These are phyloP conservation scores for Porites lobata DNA, from an alignment of 92 coral and sea anemone species.

Conservation along the genomic window DNA sequence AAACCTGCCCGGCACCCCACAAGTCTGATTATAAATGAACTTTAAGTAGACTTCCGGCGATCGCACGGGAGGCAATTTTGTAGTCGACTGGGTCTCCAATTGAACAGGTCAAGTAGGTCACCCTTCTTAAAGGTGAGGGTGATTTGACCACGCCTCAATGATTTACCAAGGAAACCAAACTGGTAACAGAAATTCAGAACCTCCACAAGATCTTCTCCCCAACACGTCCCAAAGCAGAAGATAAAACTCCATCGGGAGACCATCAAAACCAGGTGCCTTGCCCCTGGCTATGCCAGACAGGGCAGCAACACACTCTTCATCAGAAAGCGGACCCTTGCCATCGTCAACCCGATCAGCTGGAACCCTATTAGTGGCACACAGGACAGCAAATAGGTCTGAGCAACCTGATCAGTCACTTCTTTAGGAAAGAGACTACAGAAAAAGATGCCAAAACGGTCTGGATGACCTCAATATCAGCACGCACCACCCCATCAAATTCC, in stretches of 20 bases:
- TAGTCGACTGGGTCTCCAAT: constrained; percentile 10
- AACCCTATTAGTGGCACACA: background rate
- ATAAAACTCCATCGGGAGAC: constrained; percentile 63
- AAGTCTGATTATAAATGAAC: constrained; percentile 21
- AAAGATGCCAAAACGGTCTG: background rate
- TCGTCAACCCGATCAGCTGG: background rate
- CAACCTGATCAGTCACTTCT: background rate
- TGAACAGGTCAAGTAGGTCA: background rate
- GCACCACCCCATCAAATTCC: background rate
- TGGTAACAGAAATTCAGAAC: background rate
- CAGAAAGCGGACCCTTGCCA: constrained; percentile 50
- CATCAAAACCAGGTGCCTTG: constrained; percentile 53
- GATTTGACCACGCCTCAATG: background rate
- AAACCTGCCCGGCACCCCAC: constrained; percentile 21
- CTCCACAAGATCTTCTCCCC: constrained; percentile 16
- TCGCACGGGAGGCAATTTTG: background rate
- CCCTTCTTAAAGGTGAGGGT: background rate
- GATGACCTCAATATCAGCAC: background rate
- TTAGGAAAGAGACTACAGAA: background rate
- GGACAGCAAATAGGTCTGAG: background rate
- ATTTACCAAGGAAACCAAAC: background rate
- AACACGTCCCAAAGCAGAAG: constrained; percentile 34
- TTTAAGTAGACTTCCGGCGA: background rate
- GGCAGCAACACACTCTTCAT: constrained; percentile 21
- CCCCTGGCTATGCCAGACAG: constrained; percentile 3